Conservation (phyloP, 2,888 invertebrate species). For the Microctonus hyperodae region DNA sequence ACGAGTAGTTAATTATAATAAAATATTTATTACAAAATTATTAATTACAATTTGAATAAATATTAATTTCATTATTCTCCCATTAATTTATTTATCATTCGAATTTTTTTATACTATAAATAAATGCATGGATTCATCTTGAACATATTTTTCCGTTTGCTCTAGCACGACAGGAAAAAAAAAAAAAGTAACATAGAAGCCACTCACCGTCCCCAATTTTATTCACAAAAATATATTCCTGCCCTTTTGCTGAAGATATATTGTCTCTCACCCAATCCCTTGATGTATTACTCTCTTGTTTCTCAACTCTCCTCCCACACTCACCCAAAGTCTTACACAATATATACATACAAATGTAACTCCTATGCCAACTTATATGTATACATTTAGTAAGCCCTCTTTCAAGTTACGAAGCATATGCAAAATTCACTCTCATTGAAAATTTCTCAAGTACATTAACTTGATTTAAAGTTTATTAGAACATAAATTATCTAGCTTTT, state of each 20-base stretch:
- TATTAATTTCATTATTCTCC: too few species aligned
- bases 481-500: background rate
- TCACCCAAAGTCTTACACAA: background rate
- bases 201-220: background rate
- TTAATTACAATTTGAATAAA: too few species aligned
- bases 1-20: too few species aligned
- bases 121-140: background rate
- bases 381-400: slow-evolving; percentile 17
- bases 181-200: background rate
- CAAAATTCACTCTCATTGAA: background rate
- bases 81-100: background rate
- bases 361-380: background rate
- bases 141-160: background rate
- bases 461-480: background rate
- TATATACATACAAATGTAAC: slow-evolving; percentile 16
- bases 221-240: background rate
- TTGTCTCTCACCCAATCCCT: slow-evolving; percentile 53
- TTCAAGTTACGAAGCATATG: slow-evolving; percentile 2
- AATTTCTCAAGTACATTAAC: background rate
- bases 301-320: background rate
- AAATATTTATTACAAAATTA: too few species aligned
- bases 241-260: slow-evolving; percentile 45
- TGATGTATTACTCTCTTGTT: slow-evolving; percentile 54
- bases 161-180: background rate
- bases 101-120: too few species aligned